Base-by-base conservation (phyloP, 2,797 vertebrate genomes). In the Menidia menidia region DNA sequence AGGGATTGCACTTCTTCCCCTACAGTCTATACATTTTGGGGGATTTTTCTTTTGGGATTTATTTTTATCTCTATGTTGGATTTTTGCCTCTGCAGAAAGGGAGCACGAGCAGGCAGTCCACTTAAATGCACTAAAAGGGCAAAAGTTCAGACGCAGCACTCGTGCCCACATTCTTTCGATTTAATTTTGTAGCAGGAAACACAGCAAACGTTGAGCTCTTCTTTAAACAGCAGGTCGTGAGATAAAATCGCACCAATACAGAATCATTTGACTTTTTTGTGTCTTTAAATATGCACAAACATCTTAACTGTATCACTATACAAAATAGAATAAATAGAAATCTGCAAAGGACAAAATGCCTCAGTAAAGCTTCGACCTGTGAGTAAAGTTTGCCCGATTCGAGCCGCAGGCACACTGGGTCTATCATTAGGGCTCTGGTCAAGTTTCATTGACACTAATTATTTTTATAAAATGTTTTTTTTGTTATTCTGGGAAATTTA, bases 1-100 rank as follows among this genome's bases (percentile, higher is more conserved):
- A 15, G n/a, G 11, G 71, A 12, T 14, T 18, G 41, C 44, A 48
- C 16, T 44, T 25, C 19, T 35, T 39, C 35, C 35, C 25, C 48
- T 12, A 35, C 9, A 2, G 32, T 19, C 67, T 33, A 60, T 14
- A 6, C 48, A 35, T 39, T 3, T 59, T 71, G 62, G 48, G 4
- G 13, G 6, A 50, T 47, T 64, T 53, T 42, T 39, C 3, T 59
- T 71, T 65, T 53, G 4, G 13, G 6, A 50, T 47, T 64, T 30
- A 30, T 58, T 12, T 35, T 10, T 52, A 68, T 39, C 6, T 31
- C 50, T 45, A 25, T 30, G 4, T n/a, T 50, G 43, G 12, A 59
- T 56, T 81, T 41, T 42, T 51, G 43, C 66, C 25, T 4, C 9
- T 48, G 45, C 2, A 15, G 12, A 45, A 19, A 39, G 57, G 35